These are phyloP conservation scores for Drosophila rufa DNA, from an alignment of 1,140 invertebrate species.

Conservation along the genomic window DNA sequence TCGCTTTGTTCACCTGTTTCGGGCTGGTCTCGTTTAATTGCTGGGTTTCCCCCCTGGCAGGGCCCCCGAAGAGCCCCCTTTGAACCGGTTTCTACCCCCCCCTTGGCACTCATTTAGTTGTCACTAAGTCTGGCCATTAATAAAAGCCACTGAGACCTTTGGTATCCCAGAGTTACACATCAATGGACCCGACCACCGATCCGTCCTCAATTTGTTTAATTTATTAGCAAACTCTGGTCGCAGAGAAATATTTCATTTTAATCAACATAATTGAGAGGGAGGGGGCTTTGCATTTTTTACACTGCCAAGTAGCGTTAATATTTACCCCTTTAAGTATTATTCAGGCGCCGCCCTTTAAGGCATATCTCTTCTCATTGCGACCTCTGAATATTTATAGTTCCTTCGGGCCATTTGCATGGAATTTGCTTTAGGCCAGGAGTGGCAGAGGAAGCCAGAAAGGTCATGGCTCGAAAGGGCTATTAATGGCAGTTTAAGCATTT, in stretches of 20 bases:
- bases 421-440: not conserved
- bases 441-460: slow-evolving; percentile 10
- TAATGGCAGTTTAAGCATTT: not conserved
- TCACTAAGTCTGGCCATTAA: slow-evolving; percentile 74
- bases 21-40: slow-evolving; percentile 65
- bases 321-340: not conserved
- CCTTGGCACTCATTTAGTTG: slow-evolving; percentile 68
- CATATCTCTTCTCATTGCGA: slow-evolving; percentile 8
- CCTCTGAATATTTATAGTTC: slow-evolving; percentile 34
- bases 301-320: too few species aligned
- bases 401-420: slow-evolving; percentile 8
- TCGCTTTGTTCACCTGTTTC: slow-evolving; percentile 67
- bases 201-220: slow-evolving; percentile 51
- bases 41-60: slow-evolving; percentile 12
- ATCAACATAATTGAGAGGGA: slow-evolving; percentile 40
- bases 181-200: slow-evolving; percentile 44
- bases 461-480: not conserved
- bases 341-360: not conserved
- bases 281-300: not conserved
- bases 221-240: slow-evolving; percentile 41
- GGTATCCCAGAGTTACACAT: slow-evolving; percentile 48
- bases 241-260: slow-evolving; percentile 20
- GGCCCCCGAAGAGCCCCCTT: not conserved
- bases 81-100: slow-evolving; percentile 43
- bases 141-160: slow-evolving; percentile 34